Base-by-base conservation (phyloP, 2,797 vertebrate genomes). In the Knipowitschia caucasica region DNA sequence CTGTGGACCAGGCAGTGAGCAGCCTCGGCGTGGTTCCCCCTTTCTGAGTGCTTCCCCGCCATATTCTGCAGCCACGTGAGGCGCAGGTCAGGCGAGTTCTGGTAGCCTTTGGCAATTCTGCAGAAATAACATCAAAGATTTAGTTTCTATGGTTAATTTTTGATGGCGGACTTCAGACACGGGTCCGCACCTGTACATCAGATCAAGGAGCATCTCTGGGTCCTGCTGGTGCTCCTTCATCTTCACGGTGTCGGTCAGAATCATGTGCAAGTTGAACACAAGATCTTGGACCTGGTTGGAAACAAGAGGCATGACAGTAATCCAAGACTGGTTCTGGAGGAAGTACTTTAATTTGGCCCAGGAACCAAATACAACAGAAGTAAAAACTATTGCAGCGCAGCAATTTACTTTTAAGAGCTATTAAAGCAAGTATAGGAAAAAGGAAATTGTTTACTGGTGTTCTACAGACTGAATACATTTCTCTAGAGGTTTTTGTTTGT, bases 171-270 rank as follows among this genome's bases (percentile, higher is more conserved):
- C 7, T 9, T 53, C 8, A 25, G 2, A 15, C n/a, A 43, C 34
- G 21, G 30, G 1, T 0, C 20, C 3, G 47, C 76, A 94, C 94
- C 94, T 92, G 88, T 96, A 95, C 94, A 96, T 96, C 17, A 95
- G 87, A 75, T 96, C 94, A 1, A 95, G 85, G 50, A 96, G 91
- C 94, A 96, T 96, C 83, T 96, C 94, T 0, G 94, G 94, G 76
- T 96, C 94, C 61, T 95, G 92, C 78, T 95, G 93, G 64, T 96
- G 92, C 49, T 95, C 94, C 71, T 96, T 96, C 94, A 96, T 96
- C 80, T 95, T 96, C 25, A 95, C 94, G 0, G 94, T 96, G 80
- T 96, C 94, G 0, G 94, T 95, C 31, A 96, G 90, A 75, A 96
- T 96, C 94, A 95, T 96, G 87, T 96, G 94, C 62, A 96, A 77